phyloP scores from a whole-genome alignment of 2,888 invertebrate species.

The Xylota sylvarum region DNA sequence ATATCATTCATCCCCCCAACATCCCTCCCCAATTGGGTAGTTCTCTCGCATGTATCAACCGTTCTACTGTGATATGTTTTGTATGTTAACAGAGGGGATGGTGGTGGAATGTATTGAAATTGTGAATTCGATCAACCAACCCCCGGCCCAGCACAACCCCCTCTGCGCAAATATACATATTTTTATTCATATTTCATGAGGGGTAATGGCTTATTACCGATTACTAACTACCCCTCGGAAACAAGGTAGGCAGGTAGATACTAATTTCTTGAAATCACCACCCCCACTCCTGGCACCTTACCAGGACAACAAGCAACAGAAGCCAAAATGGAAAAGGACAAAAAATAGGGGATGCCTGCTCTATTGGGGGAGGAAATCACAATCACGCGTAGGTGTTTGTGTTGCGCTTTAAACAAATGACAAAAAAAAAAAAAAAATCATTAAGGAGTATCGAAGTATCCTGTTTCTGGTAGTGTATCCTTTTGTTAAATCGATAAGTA shows the following conservation, averaged over 20 bases:
- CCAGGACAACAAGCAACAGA: slow-evolving; percentile 71
- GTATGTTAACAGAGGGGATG: slow-evolving; percentile 32
- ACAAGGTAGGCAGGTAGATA: slow-evolving; percentile 77
- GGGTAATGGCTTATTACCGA: slow-evolving; percentile 77
- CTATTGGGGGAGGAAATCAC: slow-evolving; percentile 58
- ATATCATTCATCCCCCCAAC: slow-evolving; percentile 62
- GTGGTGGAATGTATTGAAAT: slow-evolving; percentile 73
- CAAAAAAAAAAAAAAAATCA: slow-evolving; percentile 34
- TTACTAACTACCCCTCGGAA: slow-evolving; percentile 77
- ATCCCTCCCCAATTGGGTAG: slow-evolving; percentile 36
- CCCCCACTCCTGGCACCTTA: slow-evolving; percentile 44
- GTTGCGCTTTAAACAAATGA: slow-evolving; percentile 75
- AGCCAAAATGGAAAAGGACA: slow-evolving; percentile 68
- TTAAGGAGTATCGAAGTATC: slow-evolving; percentile 57
- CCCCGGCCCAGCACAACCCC: slow-evolving; percentile 19
- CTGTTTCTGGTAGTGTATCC: slow-evolving; percentile 58
- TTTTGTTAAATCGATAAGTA: slow-evolving; percentile 75
- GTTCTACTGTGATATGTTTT: slow-evolving; percentile 64
- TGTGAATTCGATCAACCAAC: slow-evolving; percentile 73
- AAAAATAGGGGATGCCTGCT: slow-evolving; percentile 72
- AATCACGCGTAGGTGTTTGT: slow-evolving; percentile 75
- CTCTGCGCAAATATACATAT: slow-evolving; percentile 71
- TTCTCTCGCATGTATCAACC: slow-evolving; percentile 68
- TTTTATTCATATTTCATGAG: slow-evolving; percentile 77
- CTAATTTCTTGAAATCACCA: slow-evolving; percentile 76